Conservation (phyloP, 2,888 invertebrate species). For the Magallana nippona region DNA sequence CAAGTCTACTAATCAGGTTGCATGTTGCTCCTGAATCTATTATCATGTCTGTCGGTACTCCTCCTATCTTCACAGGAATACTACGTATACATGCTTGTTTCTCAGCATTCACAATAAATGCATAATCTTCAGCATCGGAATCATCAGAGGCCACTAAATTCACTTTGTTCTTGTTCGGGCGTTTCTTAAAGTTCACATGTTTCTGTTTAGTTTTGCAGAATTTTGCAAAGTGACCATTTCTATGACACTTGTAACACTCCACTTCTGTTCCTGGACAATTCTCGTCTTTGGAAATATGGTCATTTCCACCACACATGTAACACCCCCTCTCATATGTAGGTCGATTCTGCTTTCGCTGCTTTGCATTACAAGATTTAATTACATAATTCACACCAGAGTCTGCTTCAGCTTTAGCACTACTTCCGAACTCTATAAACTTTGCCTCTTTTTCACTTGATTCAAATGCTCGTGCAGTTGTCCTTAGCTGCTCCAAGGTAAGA, state of each 20-base stretch:
- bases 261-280: constrained; percentile 40
- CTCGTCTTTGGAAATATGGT: constrained; percentile 36
- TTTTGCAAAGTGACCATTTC: constrained; percentile 43
- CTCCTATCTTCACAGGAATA: constrained; percentile 23
- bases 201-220: constrained; percentile 40
- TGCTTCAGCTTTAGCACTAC: neutral
- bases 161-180: constrained; percentile 1
- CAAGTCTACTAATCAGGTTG: constrained; percentile 2
- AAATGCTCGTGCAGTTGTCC: constrained; percentile 42
- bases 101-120: constrained; percentile 27
- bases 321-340: neutral
- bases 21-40: constrained; percentile 34
- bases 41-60: neutral
- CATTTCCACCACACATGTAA: constrained; percentile 40
- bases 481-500: constrained; percentile 42
- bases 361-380: neutral
- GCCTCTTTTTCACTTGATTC: constrained; percentile 43
- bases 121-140: constrained; percentile 39
- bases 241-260: constrained; percentile 44
- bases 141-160: constrained; percentile 36
- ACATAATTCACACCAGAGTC: neutral
- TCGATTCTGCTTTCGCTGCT: neutral
- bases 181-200: neutral
- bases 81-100: neutral
- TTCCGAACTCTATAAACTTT: neutral